A percentile compares a stretch with the other conserved stretches of the same genome.
Evolutionary conservation across 2,888 invertebrate genomes (phyloP).

Genomic region (Elegia similella): DNA sequence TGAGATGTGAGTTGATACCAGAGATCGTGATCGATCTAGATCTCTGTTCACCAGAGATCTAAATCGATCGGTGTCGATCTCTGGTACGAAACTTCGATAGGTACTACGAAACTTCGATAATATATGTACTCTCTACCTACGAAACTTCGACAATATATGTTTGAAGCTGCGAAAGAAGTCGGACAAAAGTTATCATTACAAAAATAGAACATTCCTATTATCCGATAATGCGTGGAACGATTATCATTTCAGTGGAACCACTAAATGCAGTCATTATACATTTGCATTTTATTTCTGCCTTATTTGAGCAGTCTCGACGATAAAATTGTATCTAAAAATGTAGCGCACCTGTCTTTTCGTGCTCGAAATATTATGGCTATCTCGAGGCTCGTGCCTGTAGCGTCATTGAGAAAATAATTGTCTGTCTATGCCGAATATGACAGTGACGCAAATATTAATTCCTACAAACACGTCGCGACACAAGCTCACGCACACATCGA

Average conservation of each 20-base stretch:
- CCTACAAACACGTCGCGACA: too few relatives aligned
- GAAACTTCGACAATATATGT: too few relatives aligned
- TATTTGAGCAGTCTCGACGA: constrained; percentile 25
- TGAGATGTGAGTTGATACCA: too few relatives aligned
- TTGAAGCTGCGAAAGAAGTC: too few relatives aligned
- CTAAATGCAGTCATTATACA: constrained; percentile 27
- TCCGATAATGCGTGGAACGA: constrained; percentile 5
- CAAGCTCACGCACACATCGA: too few relatives aligned
- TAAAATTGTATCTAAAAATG: constrained; percentile 23
- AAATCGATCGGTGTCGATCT: too few relatives aligned
- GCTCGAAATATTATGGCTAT: constrained; percentile 17
- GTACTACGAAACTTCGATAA: too few relatives aligned
- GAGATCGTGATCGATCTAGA: too few relatives aligned
- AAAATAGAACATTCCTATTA: constrained; percentile 4
- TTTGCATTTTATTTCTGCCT: constrained; percentile 30
- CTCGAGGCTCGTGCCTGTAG: neutral
- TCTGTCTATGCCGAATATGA: neutral
- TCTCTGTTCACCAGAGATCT: too few relatives aligned
- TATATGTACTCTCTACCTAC: too few relatives aligned
- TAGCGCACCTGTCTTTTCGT: constrained; percentile 22
- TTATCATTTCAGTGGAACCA: constrained; percentile 24
- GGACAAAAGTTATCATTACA: neutral
- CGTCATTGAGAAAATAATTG: neutral
- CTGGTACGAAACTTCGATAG: too few relatives aligned
- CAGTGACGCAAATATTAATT: too few relatives aligned